These are phyloP conservation scores for Eulacestoma nigropectus DNA, from an alignment of 2,113 vertebrate species.

Conservation along the genomic window DNA sequence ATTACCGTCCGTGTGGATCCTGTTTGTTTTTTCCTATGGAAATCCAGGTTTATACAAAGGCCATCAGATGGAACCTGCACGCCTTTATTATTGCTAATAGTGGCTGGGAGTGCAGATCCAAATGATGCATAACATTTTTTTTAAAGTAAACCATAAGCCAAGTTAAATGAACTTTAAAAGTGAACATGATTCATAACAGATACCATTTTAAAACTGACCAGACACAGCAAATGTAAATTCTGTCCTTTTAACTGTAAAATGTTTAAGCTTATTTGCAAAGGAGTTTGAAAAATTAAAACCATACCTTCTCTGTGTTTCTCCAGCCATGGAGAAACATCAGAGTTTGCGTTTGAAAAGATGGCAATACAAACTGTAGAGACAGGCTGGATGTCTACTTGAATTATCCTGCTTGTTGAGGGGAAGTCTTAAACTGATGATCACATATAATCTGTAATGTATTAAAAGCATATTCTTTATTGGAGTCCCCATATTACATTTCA, in stretches of 20 bases:
- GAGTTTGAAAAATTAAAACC: constrained; percentile 70
- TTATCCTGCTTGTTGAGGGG: constrained; percentile 61
- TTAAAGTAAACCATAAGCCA: constrained; percentile 56
- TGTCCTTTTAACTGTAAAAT: constrained; percentile 68
- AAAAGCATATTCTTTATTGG: constrained; percentile 68
- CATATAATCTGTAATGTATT: constrained; percentile 70
- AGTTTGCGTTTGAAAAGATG: constrained; percentile 57
- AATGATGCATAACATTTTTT: constrained; percentile 60
- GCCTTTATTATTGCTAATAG: constrained; percentile 59
- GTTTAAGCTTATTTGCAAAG: constrained; percentile 69
- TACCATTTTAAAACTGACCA: constrained; percentile 63
- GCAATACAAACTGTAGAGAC: constrained; percentile 39
- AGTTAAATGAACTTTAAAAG: constrained; percentile 72
- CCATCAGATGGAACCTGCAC: constrained; percentile 36
- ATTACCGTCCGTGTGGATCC: neutral
- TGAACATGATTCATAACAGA: constrained; percentile 71
- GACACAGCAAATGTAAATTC: constrained; percentile 70
- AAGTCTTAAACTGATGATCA: constrained; percentile 68
- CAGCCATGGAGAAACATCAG: constrained; percentile 43
- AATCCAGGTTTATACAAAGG: constrained; percentile 50
- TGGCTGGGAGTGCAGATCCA: constrained; percentile 21
- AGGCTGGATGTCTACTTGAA: constrained; percentile 63
- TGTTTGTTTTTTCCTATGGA: constrained; percentile 60
- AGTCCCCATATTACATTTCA: constrained; percentile 68
- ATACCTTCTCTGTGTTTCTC: constrained; percentile 46